A percentile compares a stretch with the other conserved stretches of the same genome.
Evolutionary conservation across 2,888 invertebrate genomes (phyloP).

Genomic region (Melanostoma mellinum): DNA sequence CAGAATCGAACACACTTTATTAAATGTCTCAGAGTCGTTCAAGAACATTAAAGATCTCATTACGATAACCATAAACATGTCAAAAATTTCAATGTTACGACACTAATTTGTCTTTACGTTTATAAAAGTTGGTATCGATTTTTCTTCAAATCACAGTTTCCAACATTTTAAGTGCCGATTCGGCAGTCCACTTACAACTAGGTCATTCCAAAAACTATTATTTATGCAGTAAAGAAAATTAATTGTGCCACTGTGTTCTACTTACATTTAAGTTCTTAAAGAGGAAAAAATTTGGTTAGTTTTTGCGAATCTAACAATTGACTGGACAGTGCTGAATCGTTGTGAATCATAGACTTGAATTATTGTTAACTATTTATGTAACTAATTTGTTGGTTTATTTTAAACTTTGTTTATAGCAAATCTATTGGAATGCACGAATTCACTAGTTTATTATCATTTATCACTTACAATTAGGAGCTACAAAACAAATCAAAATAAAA

Average conservation of each 20-base stretch:
- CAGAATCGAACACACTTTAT: too few relatives aligned
- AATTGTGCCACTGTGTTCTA: slow-evolving; percentile 27
- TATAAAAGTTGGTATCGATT: slow-evolving; percentile 38
- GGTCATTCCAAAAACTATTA: slow-evolving; percentile 30
- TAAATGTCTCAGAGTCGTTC: too few relatives aligned
- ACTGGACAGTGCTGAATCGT: slow-evolving; percentile 5
- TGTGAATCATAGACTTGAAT: neutral
- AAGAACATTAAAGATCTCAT: neutral
- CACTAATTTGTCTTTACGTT: slow-evolving; percentile 3
- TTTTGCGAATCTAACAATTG: slow-evolving; percentile 8
- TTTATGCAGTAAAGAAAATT: slow-evolving; percentile 4
- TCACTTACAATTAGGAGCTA: slow-evolving; percentile 20
- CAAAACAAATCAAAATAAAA: slow-evolving; percentile 11
- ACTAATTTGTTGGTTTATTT: neutral
- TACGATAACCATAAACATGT: slow-evolving; percentile 14
- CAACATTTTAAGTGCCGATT: slow-evolving; percentile 26
- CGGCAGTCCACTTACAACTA: slow-evolving; percentile 13
- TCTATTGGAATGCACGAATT: slow-evolving; percentile 13
- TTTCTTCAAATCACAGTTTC: slow-evolving; percentile 28
- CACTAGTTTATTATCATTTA: neutral
- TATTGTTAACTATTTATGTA: neutral
- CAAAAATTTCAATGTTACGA: slow-evolving; percentile 35
- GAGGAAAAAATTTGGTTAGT: neutral
- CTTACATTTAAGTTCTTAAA: slow-evolving; percentile 41
- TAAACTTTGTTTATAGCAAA: neutral